Conservation (phyloP, 2,113 vertebrate species). For the Chloroceryle aenea region DNA sequence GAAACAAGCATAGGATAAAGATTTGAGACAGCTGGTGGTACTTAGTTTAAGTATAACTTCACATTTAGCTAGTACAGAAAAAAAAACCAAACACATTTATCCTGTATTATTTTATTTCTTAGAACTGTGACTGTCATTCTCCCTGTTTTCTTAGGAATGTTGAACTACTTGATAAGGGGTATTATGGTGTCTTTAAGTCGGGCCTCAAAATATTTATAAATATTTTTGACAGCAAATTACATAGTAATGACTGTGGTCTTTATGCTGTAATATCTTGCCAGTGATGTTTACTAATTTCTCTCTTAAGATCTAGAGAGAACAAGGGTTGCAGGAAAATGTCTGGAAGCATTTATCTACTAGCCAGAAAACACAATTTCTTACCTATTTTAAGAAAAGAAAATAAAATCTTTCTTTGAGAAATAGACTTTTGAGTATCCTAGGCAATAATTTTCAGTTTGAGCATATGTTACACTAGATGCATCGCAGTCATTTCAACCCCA, state of each 20-base stretch:
- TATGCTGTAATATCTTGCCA: not conserved
- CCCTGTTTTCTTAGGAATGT: not conserved
- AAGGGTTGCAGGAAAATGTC: not conserved
- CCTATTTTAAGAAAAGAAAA: not conserved
- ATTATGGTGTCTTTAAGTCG: not conserved
- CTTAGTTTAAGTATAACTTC: not conserved
- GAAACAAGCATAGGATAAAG: not conserved
- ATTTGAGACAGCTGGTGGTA: not conserved
- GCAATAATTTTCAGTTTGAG: not conserved
- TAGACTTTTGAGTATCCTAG: not conserved
- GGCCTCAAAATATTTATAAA: not conserved
- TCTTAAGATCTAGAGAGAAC: not conserved
- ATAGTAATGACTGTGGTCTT: not conserved
- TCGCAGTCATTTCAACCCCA: not conserved
- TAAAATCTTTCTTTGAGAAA: not conserved
- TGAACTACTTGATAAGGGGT: not conserved
- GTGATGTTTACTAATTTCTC: not conserved
- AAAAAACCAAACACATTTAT: not conserved
- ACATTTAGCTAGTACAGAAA: not conserved
- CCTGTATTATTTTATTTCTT: not conserved
- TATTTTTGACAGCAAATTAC: not conserved
- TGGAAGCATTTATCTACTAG: not conserved
- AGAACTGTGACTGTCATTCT: not conserved
- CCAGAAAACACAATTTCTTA: not conserved
- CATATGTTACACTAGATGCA: not conserved